phyloP scores from a whole-genome alignment of 2,797 vertebrate species.

The Channa striata region DNA sequence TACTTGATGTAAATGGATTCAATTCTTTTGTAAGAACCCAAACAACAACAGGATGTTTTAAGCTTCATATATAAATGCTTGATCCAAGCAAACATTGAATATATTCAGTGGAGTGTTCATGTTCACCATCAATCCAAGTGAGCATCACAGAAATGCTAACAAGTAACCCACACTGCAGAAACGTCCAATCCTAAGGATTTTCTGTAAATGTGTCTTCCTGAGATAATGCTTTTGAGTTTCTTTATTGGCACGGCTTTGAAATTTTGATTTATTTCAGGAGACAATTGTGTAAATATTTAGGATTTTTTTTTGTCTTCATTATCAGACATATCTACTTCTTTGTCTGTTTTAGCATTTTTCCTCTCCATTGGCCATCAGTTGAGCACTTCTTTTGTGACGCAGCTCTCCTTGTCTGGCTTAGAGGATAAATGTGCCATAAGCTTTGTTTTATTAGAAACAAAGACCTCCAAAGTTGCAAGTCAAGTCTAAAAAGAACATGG shows the following conservation, averaged over 20 bases:
- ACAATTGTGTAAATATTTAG: conserved; percentile 78
- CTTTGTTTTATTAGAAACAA: conserved; percentile 70
- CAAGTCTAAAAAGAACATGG: conserved; percentile 36
- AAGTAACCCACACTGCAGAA: conserved; percentile 54
- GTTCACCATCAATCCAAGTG: conserved; percentile 41
- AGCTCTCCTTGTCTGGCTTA: conserved; percentile 33
- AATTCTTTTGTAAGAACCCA: conserved; percentile 29
- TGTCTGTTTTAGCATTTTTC: conserved; percentile 48
- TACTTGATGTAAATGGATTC: conserved; percentile 25
- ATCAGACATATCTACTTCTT: conserved; percentile 61
- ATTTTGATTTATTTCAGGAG: conserved; percentile 66
- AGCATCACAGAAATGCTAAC: conserved; percentile 29
- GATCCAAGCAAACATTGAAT: conserved; percentile 17
- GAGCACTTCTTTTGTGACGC: conserved; percentile 27
- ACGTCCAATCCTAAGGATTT: conserved; percentile 57
- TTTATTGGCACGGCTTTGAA: conserved; percentile 53
- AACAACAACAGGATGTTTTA: conserved; percentile 71
- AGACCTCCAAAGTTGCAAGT: conserved; percentile 50
- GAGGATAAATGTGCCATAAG: conserved; percentile 52
- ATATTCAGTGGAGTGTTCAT: conserved; percentile 21
- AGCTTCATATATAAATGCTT: conserved; percentile 41
- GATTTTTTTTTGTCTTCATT: conserved; percentile 71
- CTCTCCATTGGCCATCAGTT: conserved; percentile 22
- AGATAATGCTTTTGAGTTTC: conserved; percentile 63
- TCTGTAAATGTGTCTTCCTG: conserved; percentile 52